A percentile compares a stretch with the other conserved stretches of the same genome.
Conservation (phyloP, 2,113 vertebrate genomes). For the Cyanoderma ruficeps region DNA sequence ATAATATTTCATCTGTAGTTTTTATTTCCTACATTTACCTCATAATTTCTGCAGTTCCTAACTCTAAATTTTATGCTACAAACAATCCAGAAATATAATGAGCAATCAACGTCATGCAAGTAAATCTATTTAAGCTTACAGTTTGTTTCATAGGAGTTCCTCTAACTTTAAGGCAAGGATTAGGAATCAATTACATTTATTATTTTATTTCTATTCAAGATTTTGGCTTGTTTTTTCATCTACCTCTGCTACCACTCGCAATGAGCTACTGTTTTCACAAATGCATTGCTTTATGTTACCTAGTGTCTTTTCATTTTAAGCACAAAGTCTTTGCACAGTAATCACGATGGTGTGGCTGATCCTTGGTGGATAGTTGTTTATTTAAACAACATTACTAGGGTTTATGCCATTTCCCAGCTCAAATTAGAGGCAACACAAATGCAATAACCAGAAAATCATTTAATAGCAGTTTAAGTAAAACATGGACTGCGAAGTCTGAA, state of each 20-base stretch:
- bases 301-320: background rate
- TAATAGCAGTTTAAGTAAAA: background rate
- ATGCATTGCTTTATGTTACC: background rate
- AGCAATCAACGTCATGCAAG: background rate
- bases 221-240: background rate
- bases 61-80: background rate
- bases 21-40: background rate
- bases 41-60: background rate
- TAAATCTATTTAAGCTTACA: background rate
- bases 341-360: rapidly evolving
- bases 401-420: background rate
- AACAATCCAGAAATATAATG: background rate
- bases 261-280: background rate
- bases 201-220: background rate
- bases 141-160: background rate
- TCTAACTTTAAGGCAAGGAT: background rate
- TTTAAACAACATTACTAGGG: background rate
- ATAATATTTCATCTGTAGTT: background rate
- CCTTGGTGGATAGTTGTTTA: background rate
- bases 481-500: background rate
- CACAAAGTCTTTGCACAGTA: background rate
- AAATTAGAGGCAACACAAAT: background rate
- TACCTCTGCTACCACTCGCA: background rate
- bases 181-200: background rate
- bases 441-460: background rate